These are phyloP conservation scores for Intellagama lesueurii DNA, from an alignment of 2,797 vertebrate species.

Conservation along the genomic window DNA sequence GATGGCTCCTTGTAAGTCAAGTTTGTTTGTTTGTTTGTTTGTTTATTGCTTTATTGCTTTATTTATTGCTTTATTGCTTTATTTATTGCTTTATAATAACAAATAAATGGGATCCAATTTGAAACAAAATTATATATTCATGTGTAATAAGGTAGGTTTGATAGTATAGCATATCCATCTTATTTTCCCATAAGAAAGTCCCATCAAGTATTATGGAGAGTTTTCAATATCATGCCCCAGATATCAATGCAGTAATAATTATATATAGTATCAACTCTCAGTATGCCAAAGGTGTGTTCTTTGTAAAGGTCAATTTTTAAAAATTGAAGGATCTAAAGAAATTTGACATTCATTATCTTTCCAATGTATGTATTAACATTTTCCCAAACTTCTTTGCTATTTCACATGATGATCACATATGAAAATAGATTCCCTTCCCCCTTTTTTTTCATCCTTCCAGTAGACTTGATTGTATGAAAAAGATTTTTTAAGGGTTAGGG, in stretches of 20 bases:
- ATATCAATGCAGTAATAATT: neutral
- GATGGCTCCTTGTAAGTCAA: neutral
- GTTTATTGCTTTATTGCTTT: neutral
- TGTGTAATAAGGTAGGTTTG: neutral
- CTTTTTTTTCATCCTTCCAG: neutral
- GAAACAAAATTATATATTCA: neutral
- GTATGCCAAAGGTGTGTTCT: neutral
- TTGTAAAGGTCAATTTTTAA: neutral
- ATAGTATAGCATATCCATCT: neutral
- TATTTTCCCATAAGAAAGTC: neutral
- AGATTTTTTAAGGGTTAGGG: neutral
- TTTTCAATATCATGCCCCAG: neutral
- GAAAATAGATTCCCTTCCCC: neutral
- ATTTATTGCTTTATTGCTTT: neutral
- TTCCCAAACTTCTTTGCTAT: neutral
- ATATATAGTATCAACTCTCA: neutral
- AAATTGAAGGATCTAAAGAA: neutral
- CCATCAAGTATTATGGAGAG: neutral
- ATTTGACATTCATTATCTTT: neutral
- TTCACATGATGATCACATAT: neutral
- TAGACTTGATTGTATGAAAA: neutral
- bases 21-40: neutral
- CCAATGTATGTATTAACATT: neutral
- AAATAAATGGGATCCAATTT: neutral
- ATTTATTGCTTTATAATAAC: neutral